These are phyloP conservation scores for Uromys caudimaculatus DNA, from an alignment of 2,797 vertebrate species.

Conservation along the genomic window DNA sequence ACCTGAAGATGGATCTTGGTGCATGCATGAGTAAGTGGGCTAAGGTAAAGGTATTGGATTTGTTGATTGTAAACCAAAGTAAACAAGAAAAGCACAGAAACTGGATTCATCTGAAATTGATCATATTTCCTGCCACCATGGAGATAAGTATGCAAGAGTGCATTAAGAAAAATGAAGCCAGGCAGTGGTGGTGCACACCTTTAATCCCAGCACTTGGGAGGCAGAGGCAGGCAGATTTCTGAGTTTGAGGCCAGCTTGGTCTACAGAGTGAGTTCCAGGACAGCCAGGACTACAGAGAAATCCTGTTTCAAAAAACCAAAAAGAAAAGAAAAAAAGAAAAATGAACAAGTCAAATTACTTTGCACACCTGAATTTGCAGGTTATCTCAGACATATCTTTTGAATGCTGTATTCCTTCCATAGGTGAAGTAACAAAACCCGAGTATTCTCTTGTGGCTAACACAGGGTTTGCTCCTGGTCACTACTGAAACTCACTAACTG, in stretches of 20 bases:
- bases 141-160: neutral
- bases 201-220: too few relatives aligned
- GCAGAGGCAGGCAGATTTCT: too few relatives aligned
- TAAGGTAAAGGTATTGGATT: neutral
- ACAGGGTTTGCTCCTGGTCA: neutral
- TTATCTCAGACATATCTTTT: neutral
- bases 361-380: neutral
- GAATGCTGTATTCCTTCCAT: neutral
- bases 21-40: neutral
- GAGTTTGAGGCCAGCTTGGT: too few relatives aligned
- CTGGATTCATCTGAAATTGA: neutral
- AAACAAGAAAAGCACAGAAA: constrained; percentile 25
- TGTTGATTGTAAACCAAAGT: constrained; percentile 4
- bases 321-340: too few relatives aligned
- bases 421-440: neutral
- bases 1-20: neutral
- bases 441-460: neutral
- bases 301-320: too few relatives aligned
- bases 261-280: too few relatives aligned
- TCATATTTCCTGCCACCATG: constrained; percentile 38
- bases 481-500: neutral
- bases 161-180: neutral
- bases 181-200: too few relatives aligned
- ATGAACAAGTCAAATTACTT: neutral
- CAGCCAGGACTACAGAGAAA: too few relatives aligned